These are phyloP conservation scores for Hetaerina americana DNA, from an alignment of 1,140 invertebrate species.

Conservation along the genomic window DNA sequence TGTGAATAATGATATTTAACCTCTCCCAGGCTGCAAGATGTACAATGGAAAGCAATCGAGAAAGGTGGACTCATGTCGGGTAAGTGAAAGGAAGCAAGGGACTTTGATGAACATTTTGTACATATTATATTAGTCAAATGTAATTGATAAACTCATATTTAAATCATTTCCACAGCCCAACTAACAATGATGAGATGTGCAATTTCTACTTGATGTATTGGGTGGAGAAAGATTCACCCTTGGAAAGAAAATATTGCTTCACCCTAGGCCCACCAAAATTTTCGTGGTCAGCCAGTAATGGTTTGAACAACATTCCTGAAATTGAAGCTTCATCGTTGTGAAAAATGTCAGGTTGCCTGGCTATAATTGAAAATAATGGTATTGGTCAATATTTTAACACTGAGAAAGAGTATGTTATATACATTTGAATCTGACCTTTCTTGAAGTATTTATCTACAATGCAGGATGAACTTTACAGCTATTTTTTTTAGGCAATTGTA, in stretches of 20 bases:
- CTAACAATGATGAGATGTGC: constrained; percentile 96
- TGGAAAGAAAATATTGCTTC: constrained; percentile 77
- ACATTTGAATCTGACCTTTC: too few relatives aligned
- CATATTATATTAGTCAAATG: neutral
- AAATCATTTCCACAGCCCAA: constrained; percentile 41
- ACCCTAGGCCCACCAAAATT: constrained; percentile 66
- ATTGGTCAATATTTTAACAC: too few relatives aligned
- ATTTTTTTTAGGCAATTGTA: too few relatives aligned
- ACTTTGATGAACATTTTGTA: neutral
- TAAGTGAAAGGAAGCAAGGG: too few relatives aligned
- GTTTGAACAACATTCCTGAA: constrained; percentile 68
- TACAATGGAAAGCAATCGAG: constrained; percentile 67
- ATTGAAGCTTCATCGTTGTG: constrained; percentile 39
- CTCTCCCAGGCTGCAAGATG: constrained; percentile 65
- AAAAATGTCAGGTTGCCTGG: too few relatives aligned
- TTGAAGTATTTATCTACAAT: too few relatives aligned
- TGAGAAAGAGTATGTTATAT: too few relatives aligned
- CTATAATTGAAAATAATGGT: too few relatives aligned
- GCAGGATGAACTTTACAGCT: too few relatives aligned
- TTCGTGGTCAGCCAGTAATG: constrained; percentile 53
- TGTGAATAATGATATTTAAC: too few relatives aligned
- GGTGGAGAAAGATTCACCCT: constrained; percentile 63
- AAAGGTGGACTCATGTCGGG: constrained; percentile 60
- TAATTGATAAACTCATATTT: constrained; percentile 1
- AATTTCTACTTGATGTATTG: constrained; percentile 99